phyloP scores from a whole-genome alignment of 2,797 vertebrate species.

The Chanos chanos region DNA sequence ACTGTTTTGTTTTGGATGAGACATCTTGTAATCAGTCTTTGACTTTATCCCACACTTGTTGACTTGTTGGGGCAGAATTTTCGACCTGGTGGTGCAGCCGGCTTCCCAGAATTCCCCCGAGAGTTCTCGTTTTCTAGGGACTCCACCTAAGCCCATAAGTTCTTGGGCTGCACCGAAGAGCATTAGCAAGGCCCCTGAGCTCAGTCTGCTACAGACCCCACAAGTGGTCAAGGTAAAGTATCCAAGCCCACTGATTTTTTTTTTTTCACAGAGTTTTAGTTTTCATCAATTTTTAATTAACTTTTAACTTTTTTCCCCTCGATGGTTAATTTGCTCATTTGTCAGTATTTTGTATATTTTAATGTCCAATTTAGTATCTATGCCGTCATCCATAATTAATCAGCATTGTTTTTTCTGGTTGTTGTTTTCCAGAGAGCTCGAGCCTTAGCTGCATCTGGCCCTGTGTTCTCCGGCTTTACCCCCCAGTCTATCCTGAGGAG shows the following conservation, averaged over 20 bases:
- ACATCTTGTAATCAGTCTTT: neutral
- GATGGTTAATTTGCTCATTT: too few relatives aligned
- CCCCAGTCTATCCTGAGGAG: constrained; percentile 92
- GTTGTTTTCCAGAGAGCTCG: constrained; percentile 82
- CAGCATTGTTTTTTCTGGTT: too few relatives aligned
- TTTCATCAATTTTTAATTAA: too few relatives aligned
- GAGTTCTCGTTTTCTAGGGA: constrained; percentile 52
- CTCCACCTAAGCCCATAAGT: constrained; percentile 57
- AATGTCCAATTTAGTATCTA: too few relatives aligned
- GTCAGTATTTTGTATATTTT: too few relatives aligned
- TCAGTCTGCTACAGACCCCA: constrained; percentile 83
- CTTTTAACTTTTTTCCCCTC: too few relatives aligned
- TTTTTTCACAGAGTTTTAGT: too few relatives aligned
- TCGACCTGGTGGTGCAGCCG: constrained; percentile 81
- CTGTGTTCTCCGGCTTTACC: constrained; percentile 82
- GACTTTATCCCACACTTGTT: neutral
- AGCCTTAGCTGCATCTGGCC: constrained; percentile 75
- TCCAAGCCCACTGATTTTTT: too few relatives aligned
- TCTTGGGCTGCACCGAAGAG: constrained; percentile 65
- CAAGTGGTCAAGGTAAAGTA: constrained; percentile 82
- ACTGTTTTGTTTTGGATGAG: neutral
- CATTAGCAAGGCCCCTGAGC: constrained; percentile 70
- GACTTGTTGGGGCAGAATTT: too few relatives aligned
- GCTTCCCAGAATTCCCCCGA: constrained; percentile 57
- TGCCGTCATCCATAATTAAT: too few relatives aligned